These are phyloP conservation scores for Cyrtodaria siliqua DNA, from an alignment of 2,888 invertebrate species.

Conservation along the genomic window DNA sequence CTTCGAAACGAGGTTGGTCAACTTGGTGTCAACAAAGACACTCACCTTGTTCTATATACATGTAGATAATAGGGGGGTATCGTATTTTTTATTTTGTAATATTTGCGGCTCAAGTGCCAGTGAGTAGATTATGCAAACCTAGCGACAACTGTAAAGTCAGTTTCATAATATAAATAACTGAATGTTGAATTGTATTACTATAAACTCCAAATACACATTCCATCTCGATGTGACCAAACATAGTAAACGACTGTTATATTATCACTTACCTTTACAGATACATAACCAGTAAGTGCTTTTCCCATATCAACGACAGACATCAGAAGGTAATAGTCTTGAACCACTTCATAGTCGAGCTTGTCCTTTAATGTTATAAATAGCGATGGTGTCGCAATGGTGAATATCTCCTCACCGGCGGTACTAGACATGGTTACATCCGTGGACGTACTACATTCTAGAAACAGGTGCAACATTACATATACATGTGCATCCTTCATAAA, in stretches of 20 bases:
- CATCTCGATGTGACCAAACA: neutral
- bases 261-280: conserved; percentile 70
- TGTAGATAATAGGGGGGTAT: too few relatives aligned
- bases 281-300: conserved; percentile 68
- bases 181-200: too few relatives aligned
- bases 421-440: neutral
- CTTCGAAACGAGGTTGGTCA: too few relatives aligned
- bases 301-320: conserved; percentile 69
- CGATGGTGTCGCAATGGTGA: conserved; percentile 62
- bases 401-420: conserved; percentile 6
- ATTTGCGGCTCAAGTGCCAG: too few relatives aligned
- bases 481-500: too few relatives aligned
- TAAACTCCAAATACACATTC: neutral
- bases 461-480: too few relatives aligned
- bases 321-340: conserved; percentile 65
- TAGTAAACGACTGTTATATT: neutral
- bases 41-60: too few relatives aligned
- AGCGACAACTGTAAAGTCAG: too few relatives aligned
- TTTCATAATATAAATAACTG: too few relatives aligned
- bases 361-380: conserved; percentile 66
- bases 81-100: too few relatives aligned
- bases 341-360: conserved; percentile 74
- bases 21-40: too few relatives aligned
- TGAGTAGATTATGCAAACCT: too few relatives aligned
- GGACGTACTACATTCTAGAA: neutral